Evolutionary conservation across 2,797 vertebrate species (phyloP), one percentile per base, ranked within the genome.

Genomic region (Sorex maritimensis): DNA sequence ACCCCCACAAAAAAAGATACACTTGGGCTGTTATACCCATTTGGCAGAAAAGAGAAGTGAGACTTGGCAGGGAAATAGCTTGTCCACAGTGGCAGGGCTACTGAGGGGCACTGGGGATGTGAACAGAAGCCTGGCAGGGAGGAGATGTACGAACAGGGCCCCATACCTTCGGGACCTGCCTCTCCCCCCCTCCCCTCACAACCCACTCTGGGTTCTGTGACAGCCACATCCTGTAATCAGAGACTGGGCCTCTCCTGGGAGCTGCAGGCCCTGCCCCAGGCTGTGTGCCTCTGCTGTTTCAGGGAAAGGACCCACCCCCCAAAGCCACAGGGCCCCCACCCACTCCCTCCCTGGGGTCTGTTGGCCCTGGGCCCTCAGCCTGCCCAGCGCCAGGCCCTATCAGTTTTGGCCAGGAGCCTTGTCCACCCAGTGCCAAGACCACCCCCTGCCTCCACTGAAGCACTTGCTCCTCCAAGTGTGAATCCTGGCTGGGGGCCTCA

Each of bases 351-450:
- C 15, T 30, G 41, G 84, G 24, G 77, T 82, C 84, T 69, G n/a
- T 6, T 61, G 65, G 49, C 67, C 38, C 19, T 1, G 2, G 26
- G 14, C 73, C 71, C 79, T 84, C 52, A 46, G n/a, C 19, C 71
- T 80, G 69, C 1, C 7, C n/a, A 34, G 49, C 4, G 52, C 30
- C 1, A 10, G 61, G 65, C 4, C 61, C 68, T 90, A 46, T 85
- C 44, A 7, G 34, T 94, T 83, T 89, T 91, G 82, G 81, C 85
- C 69, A 41, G 75, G 74, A 84, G 65, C 46, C 46, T 65, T 52
- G 34, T 28, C 67, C 69, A 9, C 7, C 14, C 13, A 12, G n/a
- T 69, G 69, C 87, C 87, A 71, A 68, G 68, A 80, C 69, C 78
- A 84, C 68, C 67, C 38, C 46, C 55, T 68, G 68, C 63, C 15